Base-by-base conservation (phyloP, 53 echinoderm and acorn worm genomes). In the Actinopyga echinites region DNA sequence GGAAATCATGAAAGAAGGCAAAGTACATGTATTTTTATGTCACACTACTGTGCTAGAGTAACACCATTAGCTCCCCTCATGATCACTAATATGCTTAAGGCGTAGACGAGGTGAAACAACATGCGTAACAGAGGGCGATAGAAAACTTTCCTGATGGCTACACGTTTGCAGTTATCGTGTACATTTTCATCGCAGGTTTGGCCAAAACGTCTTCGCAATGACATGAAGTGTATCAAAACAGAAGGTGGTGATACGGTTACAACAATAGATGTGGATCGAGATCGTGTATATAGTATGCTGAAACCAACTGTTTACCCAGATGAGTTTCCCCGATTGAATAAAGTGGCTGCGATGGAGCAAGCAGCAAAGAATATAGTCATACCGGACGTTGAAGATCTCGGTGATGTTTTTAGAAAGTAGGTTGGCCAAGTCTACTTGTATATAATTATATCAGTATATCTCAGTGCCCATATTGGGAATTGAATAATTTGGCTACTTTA, bases 321-420 rank as follows among this genome's bases (percentile, higher is more conserved):
- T 13, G 49, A 91, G 30, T 84, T 69, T 29, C 91, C 91, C 3
- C 57, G 87, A 24, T 58, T 91, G 1, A 24, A 55, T 19, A 91
- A 91, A 68, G 69, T 90, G 62, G 83, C 55, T 15, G 69, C 63
- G 0, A 83, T 91, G 87, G 32, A 83, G 33, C n/a, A 86, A 0
- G 91, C 87, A 32, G 84, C 87, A 8, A 78, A 87, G 20, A 52
- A 83, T 23, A 57, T 87, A 37, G 53, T 82, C 49, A 40, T 56
- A 15, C 61, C 45, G 17, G 91, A 91, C 33, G 83, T 91, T 10
- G 91, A 91, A 55, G 87, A 87, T 56, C 80, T 87, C 6, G 58
- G 56, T 9, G 82, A 83, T 42, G 87, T 91, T 26, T 84, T 84
- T 37, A 68, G 60, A 68, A 91, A 67, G 91, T 91, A 71, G 83